Conservation (phyloP, 2,797 vertebrate species). For the Psittacula echo region DNA sequence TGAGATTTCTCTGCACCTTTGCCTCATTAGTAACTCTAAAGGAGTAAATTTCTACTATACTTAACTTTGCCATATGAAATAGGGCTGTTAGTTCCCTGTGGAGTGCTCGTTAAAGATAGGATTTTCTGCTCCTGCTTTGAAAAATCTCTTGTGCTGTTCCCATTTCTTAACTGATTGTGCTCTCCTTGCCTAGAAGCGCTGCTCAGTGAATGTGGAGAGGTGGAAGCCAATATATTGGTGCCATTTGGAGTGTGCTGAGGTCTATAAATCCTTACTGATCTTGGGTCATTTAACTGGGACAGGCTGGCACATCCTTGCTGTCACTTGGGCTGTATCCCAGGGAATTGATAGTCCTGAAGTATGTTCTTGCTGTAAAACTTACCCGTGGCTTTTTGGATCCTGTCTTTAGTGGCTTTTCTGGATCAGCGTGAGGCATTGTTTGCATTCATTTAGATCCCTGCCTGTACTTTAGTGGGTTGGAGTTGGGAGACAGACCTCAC, state of each 20-base stretch:
- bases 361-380: neutral
- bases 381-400: neutral
- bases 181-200: neutral
- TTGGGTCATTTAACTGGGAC: conserved; percentile 39
- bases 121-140: conserved; percentile 39
- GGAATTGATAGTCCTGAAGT: conserved; percentile 10
- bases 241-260: conserved; percentile 15
- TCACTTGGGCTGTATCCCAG: neutral
- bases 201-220: neutral
- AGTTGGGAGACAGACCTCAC: neutral
- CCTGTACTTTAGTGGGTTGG: neutral
- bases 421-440: neutral
- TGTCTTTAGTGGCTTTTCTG: neutral
- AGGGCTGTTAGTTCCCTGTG: conserved; percentile 1
- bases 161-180: conserved; percentile 2
- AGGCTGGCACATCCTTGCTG: conserved; percentile 40
- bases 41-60: conserved; percentile 48
- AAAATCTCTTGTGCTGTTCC: conserved; percentile 41
- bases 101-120: conserved; percentile 50
- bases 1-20: conserved; percentile 4
- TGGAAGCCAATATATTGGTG: conserved; percentile 44
- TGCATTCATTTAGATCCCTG: neutral
- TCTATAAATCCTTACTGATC: conserved; percentile 50
- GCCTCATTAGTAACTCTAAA: conserved; percentile 27
- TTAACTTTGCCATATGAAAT: conserved; percentile 50